Evolutionary conservation across 2,797 vertebrate species (phyloP).

Genomic region (Thalassophryne amazonica): DNA sequence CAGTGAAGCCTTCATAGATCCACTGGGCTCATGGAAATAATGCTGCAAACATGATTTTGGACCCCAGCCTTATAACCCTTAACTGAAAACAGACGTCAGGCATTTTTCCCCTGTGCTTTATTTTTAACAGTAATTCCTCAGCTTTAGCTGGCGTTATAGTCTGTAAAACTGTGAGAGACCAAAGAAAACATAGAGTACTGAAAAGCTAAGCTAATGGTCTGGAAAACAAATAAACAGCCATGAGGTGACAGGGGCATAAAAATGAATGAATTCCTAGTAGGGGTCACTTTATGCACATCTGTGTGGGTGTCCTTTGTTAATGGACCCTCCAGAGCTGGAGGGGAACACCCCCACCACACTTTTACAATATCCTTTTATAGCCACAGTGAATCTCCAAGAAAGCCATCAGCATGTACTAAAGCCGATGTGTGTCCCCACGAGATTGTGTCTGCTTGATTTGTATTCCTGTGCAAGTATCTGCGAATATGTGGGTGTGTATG

Average conservation of each 20-base stretch:
- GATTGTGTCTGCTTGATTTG: slow-evolving; percentile 38
- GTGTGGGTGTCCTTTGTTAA: slow-evolving; percentile 41
- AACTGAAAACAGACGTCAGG: too few species aligned
- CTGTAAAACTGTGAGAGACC: slow-evolving; percentile 6
- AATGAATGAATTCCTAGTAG: slow-evolving; percentile 61
- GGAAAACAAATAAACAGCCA: slow-evolving; percentile 68
- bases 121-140: slow-evolving; percentile 6
- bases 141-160: neutral
- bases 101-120: neutral
- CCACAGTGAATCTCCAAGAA: slow-evolving; percentile 56
- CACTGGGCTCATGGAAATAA: too few species aligned
- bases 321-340: slow-evolving; percentile 45
- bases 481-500: neutral
- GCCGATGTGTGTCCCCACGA: slow-evolving; percentile 36
- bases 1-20: too few species aligned
- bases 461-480: slow-evolving; percentile 1
- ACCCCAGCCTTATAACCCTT: too few species aligned
- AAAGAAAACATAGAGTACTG: slow-evolving; percentile 38
- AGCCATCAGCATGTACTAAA: slow-evolving; percentile 45
- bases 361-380: slow-evolving; percentile 60
- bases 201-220: slow-evolving; percentile 57
- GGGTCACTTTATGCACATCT: slow-evolving; percentile 41
- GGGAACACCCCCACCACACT: slow-evolving; percentile 7
- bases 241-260: slow-evolving; percentile 57
- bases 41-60: too few species aligned